Evolutionary conservation across 2,113 vertebrate genomes (phyloP).

Genomic region (Tor tambroides): DNA sequence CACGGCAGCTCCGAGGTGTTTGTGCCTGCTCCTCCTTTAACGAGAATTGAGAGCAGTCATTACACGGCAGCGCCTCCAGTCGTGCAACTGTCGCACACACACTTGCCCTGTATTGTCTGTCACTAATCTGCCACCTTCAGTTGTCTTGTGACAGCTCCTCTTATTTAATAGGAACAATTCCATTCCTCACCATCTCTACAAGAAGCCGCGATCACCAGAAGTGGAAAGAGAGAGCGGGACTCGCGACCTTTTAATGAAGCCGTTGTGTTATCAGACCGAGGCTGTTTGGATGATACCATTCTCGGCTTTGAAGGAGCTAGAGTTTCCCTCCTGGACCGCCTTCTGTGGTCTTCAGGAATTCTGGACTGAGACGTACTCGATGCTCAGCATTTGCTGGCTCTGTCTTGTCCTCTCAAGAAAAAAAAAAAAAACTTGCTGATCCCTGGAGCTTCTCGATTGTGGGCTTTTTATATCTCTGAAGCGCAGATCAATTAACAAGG

Average conservation of each 20-base stretch:
- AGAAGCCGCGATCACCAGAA: conserved; percentile 66
- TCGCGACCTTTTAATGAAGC: conserved; percentile 71
- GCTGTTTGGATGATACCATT: conserved; percentile 54
- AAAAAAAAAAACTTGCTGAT: conserved; percentile 17
- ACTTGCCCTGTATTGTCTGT: conserved; percentile 67
- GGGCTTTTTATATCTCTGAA: conserved; percentile 35
- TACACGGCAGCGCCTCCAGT: conserved; percentile 34
- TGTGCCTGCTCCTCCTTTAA: conserved; percentile 46
- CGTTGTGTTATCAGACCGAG: conserved; percentile 61
- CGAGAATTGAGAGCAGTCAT: conserved; percentile 54
- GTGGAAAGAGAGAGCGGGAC: conserved; percentile 62
- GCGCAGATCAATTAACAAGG: conserved; percentile 42
- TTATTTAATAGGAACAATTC: conserved; percentile 67
- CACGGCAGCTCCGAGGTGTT: conserved; percentile 47
- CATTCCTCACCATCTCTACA: conserved; percentile 61
- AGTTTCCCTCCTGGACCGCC: conserved; percentile 16
- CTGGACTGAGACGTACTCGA: conserved; percentile 1
- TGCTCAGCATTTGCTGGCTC: conserved; percentile 37
- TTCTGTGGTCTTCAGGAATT: conserved; percentile 31
- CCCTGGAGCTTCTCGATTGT: conserved; percentile 26
- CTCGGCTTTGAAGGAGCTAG: conserved; percentile 1
- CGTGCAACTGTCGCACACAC: conserved; percentile 31
- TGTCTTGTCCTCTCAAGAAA: background rate
- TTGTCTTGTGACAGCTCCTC: conserved; percentile 67
- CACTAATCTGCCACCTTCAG: conserved; percentile 73